Evolutionary conservation across 2,888 invertebrate genomes (phyloP).

Genomic region (Oligia strigilis): DNA sequence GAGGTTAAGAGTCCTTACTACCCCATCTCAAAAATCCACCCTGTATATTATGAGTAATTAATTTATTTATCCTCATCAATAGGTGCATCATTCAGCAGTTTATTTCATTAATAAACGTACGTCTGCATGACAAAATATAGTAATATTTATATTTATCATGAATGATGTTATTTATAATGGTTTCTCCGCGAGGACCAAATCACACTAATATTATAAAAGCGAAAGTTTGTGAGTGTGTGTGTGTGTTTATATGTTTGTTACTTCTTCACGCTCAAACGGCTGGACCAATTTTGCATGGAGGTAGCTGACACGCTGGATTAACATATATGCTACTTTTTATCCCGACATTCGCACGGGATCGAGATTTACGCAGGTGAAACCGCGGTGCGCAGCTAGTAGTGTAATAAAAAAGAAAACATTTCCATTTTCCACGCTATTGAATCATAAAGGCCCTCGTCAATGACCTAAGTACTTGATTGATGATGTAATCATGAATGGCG

Average conservation of each 20-base stretch:
- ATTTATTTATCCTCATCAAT: background rate
- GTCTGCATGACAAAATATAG: background rate
- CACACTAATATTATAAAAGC: no score
- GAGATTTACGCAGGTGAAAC: no score
- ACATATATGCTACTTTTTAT: no score
- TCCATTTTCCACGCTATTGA: background rate
- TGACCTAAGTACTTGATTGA: background rate
- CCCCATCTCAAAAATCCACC: background rate
- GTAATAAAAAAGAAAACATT: background rate
- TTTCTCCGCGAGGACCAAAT: background rate
- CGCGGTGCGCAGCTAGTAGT: no score
- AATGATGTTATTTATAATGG: background rate
- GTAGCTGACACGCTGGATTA: no score
- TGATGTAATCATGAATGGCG: conserved; percentile 24
- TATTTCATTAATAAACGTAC: background rate
- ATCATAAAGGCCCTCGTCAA: background rate
- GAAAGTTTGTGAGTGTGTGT: no score
- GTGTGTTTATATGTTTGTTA: no score
- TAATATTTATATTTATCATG: background rate
- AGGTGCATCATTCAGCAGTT: background rate
- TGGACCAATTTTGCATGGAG: no score
- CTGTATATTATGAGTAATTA: background rate
- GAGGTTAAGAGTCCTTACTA: background rate
- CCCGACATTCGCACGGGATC: no score
- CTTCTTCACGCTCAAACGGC: no score